A percentile compares a stretch with the other conserved stretches of the same genome.
Evolutionary conservation across 2,113 vertebrate genomes (phyloP).

Genomic region (Hassar affinis): DNA sequence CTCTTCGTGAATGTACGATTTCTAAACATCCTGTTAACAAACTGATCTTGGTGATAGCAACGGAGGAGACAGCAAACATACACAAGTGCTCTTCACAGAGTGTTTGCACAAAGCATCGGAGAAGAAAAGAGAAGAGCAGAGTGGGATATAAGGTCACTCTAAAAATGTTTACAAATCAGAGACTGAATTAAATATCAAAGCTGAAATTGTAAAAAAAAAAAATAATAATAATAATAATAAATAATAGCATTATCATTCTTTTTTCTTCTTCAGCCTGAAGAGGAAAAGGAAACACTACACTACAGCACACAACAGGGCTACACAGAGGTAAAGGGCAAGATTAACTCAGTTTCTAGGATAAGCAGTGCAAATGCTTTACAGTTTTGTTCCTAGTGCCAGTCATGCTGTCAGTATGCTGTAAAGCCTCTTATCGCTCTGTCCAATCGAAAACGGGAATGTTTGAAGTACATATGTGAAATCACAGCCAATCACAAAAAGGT

Average conservation of each 20-base stretch:
- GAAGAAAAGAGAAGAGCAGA: not conserved
- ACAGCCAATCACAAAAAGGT: conserved; percentile 39
- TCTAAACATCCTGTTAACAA: conserved; percentile 81
- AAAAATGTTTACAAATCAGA: not conserved
- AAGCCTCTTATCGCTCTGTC: not conserved
- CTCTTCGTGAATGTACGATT: conserved; percentile 71
- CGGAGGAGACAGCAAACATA: conserved; percentile 68
- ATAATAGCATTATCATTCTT: not conserved
- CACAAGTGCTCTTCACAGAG: conserved; percentile 24
- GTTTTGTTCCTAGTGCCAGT: not conserved
- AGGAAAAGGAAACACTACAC: not conserved
- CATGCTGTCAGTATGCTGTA: not conserved
- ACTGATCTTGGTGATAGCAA: conserved; percentile 69
- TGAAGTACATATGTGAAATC: conserved; percentile 44
- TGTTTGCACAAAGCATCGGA: conserved; percentile 20
- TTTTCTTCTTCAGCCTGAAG: not conserved
- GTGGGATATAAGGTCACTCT: conserved; percentile 5
- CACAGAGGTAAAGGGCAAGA: not conserved
- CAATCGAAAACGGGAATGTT: not conserved
- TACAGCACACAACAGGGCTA: not conserved
- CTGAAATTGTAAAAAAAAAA: not conserved
- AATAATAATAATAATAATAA: too few species aligned
- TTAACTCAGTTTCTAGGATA: not conserved
- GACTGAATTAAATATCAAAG: conserved; percentile 1
- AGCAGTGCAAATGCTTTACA: not conserved